Conservation (phyloP, 1,140 invertebrate genomes). For the Stenopsyche tienmushanensis region DNA sequence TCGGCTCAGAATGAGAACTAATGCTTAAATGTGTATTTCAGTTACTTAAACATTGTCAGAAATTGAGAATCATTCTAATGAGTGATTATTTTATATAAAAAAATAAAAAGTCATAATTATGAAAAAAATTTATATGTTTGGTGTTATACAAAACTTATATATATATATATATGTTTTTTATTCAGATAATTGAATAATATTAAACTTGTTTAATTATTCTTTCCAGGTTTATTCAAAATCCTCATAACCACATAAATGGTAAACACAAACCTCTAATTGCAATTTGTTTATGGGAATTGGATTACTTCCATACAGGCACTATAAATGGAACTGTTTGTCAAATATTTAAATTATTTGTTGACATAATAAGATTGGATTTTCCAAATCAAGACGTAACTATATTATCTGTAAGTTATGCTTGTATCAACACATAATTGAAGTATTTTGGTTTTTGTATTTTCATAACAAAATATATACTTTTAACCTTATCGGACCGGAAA, state of each 20-base stretch:
- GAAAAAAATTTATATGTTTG: too few relatives aligned
- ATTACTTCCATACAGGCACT: conserved; percentile 44
- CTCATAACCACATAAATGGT: conserved; percentile 45
- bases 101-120: too few relatives aligned
- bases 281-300: conserved; percentile 45
- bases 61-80: too few relatives aligned
- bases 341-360: conserved; percentile 47
- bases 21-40: too few relatives aligned
- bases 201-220: too few relatives aligned
- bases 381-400: conserved; percentile 45
- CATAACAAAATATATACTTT: too few relatives aligned
- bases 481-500: too few relatives aligned
- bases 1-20: too few relatives aligned
- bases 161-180: neutral
- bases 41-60: too few relatives aligned
- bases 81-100: too few relatives aligned
- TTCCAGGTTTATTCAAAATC: conserved; percentile 46
- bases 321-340: conserved; percentile 45
- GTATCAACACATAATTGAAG: neutral
- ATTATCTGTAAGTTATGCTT: conserved; percentile 40
- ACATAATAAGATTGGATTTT: conserved; percentile 48
- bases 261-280: conserved; percentile 48
- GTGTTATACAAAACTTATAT: neutral
- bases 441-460: too few relatives aligned
- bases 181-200: neutral